These are phyloP conservation scores for Alentia gelatinosa DNA, from an alignment of 2,888 invertebrate species.

Conservation along the genomic window DNA sequence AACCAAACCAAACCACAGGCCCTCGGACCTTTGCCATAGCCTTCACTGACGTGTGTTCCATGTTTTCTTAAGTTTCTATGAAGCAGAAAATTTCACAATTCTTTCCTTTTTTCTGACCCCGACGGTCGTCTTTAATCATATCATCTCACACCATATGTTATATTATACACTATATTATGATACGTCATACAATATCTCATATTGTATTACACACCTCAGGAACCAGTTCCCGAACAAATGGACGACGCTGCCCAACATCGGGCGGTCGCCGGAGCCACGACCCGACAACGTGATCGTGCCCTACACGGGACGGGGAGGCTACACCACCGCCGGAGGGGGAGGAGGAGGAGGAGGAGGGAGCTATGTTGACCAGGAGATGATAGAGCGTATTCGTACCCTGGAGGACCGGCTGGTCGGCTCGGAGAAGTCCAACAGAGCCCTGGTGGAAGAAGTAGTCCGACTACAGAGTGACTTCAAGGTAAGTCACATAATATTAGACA, in stretches of 20 bases:
- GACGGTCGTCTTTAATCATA: too few relatives aligned
- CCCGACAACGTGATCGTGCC: conserved; percentile 37
- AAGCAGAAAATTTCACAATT: too few relatives aligned
- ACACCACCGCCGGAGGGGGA: background rate
- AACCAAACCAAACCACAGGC: too few relatives aligned
- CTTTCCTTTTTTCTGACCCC: too few relatives aligned
- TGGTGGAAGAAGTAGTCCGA: conserved; percentile 79
- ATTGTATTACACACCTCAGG: too few relatives aligned
- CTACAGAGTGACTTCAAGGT: conserved; percentile 77
- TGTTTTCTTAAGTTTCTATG: too few relatives aligned
- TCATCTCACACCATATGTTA: too few relatives aligned
- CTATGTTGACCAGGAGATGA: background rate
- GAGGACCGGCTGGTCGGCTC: conserved; percentile 78
- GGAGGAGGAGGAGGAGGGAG: background rate
- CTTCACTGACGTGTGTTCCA: too few relatives aligned
- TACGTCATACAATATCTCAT: too few relatives aligned
- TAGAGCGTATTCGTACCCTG: conserved; percentile 64
- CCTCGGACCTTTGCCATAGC: too few relatives aligned
- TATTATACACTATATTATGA: too few relatives aligned
- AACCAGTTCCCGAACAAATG: conserved; percentile 50
- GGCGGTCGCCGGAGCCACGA: conserved; percentile 23
- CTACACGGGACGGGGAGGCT: background rate
- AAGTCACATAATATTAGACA: too few relatives aligned
- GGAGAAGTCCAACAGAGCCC: conserved; percentile 80
- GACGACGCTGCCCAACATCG: conserved; percentile 31